Percentiles rank a stretch among this genome's conserved stretches.
phyloP scores from a whole-genome alignment of 2,113 vertebrate species.

The Tauraco erythrolophus region DNA sequence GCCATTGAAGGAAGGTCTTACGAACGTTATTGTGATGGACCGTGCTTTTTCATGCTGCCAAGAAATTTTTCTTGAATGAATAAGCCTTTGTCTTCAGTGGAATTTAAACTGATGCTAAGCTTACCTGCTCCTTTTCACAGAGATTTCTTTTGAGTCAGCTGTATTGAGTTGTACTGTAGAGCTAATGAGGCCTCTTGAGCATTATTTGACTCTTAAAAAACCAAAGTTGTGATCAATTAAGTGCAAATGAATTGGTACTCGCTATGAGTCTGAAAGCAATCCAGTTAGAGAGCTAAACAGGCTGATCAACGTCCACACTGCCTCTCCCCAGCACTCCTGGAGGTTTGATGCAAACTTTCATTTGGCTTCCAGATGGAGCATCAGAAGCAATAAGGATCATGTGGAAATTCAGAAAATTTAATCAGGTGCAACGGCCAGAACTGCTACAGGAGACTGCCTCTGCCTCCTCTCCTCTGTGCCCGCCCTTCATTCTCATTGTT shows the following conservation, averaged over 20 bases:
- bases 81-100: neutral
- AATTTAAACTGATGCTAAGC: neutral
- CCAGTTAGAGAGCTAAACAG: slow-evolving; percentile 16
- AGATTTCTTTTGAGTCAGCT: neutral
- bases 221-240: slow-evolving; percentile 58
- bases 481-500: neutral
- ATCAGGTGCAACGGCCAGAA: neutral
- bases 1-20: neutral
- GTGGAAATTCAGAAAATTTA: neutral
- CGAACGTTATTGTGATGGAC: neutral
- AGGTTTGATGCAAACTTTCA: neutral
- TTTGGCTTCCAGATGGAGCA: slow-evolving; percentile 11
- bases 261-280: slow-evolving; percentile 26
- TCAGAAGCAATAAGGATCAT: neutral
- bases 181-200: slow-evolving; percentile 65
- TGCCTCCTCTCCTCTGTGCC: neutral
- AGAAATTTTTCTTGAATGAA: neutral
- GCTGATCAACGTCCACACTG: neutral
- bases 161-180: neutral
- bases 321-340: neutral
- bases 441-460: neutral
- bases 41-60: neutral
- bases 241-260: slow-evolving; percentile 53
- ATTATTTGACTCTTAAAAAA: slow-evolving; percentile 31
- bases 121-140: slow-evolving; percentile 9